These are phyloP conservation scores for Dermatophagoides farinae DNA, from an alignment of 1,140 invertebrate species.

Conservation along the genomic window DNA sequence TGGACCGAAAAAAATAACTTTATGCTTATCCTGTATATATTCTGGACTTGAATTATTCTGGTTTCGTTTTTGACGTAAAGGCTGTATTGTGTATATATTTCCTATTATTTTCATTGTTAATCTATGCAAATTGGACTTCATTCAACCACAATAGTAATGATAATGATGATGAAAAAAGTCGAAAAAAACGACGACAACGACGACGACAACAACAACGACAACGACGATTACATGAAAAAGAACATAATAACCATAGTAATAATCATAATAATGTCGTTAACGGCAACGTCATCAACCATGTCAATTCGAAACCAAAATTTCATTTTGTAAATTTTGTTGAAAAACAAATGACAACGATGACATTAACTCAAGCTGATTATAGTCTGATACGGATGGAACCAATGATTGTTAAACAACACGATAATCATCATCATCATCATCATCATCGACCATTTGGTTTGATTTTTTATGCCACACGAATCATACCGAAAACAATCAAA, in stretches of 20 bases:
- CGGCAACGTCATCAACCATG: not conserved
- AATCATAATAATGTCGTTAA: not conserved
- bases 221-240: not conserved
- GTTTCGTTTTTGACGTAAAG: not conserved
- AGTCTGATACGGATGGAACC: not conserved
- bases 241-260: no score
- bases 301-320: not conserved
- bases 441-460: no score
- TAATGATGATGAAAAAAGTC: not conserved
- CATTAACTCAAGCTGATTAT: not conserved
- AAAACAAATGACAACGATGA: not conserved
- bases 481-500: not conserved
- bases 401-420: not conserved
- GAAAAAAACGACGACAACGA: not conserved
- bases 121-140: slow-evolving; percentile 3
- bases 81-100: slow-evolving; percentile 4
- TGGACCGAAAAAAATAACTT: no score
- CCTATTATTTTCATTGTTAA: slow-evolving; percentile 1
- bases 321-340: not conserved
- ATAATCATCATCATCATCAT: no score
- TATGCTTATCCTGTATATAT: no score
- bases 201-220: not conserved
- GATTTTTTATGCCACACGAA: no score
- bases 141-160: not conserved
- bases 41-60: no score